These are phyloP conservation scores for Sarcophaga subvicina DNA, from an alignment of 2,888 invertebrate species.

Conservation along the genomic window DNA sequence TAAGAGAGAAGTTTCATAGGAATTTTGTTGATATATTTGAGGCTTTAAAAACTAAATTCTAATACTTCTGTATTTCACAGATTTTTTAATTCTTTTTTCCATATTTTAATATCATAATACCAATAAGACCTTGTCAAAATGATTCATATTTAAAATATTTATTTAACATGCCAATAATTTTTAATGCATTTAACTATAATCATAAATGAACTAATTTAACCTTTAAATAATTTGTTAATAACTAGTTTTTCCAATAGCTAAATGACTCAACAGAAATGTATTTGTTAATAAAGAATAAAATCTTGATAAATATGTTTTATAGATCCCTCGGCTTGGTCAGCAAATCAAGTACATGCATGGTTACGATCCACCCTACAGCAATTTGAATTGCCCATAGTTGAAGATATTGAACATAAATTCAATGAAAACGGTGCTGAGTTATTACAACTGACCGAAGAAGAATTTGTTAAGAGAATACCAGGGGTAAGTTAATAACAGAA, in stretches of 20 bases:
- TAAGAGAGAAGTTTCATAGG: neutral
- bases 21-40: too few relatives aligned
- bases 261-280: conserved; percentile 43
- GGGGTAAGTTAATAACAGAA: conserved; percentile 84
- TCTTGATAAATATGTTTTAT: conserved; percentile 64
- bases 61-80: too few relatives aligned
- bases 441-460: conserved; percentile 90
- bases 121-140: conserved; percentile 13
- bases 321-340: conserved; percentile 95
- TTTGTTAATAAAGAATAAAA: neutral
- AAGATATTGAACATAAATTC: conserved; percentile 89
- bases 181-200: conserved; percentile 38
- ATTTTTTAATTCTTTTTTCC: too few relatives aligned
- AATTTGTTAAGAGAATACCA: conserved; percentile 91
- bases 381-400: conserved; percentile 88
- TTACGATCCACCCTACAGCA: conserved; percentile 93
- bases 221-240: conserved; percentile 37
- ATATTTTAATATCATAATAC: neutral
- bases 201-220: conserved; percentile 56
- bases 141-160: conserved; percentile 49
- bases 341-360: conserved; percentile 94
- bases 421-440: conserved; percentile 90
- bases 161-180: conserved; percentile 19
- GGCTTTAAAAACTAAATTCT: too few relatives aligned
- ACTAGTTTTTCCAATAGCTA: conserved; percentile 42